These are phyloP conservation scores for Chaetorhynchus papuensis DNA, from an alignment of 2,113 vertebrate genomes.

Conservation along the genomic window DNA sequence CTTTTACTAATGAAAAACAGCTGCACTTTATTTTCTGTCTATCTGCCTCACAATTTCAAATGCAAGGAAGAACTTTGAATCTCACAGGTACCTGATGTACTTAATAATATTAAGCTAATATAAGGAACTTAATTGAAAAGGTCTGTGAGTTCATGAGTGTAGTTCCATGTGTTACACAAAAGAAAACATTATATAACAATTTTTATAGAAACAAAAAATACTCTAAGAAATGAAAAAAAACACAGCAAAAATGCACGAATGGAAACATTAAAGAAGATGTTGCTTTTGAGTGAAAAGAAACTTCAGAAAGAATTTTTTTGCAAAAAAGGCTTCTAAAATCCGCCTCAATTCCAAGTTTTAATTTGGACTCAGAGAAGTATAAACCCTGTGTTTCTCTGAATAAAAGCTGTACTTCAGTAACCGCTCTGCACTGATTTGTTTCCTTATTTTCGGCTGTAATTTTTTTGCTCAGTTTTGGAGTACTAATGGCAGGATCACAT, in stretches of 20 bases:
- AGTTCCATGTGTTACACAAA: neutral
- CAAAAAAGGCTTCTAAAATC: neutral
- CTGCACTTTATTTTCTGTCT: neutral
- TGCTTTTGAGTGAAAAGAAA: neutral
- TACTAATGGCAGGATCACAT: neutral
- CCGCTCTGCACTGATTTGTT: neutral
- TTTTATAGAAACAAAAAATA: neutral
- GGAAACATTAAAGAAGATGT: neutral
- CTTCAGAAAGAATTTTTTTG: neutral
- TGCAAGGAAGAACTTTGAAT: neutral
- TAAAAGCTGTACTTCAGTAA: neutral
- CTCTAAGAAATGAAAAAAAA: neutral
- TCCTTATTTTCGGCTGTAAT: neutral
- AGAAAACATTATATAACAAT: neutral
- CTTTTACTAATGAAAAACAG: neutral
- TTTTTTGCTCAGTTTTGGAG: neutral
- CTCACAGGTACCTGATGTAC: neutral
- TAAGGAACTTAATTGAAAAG: neutral
- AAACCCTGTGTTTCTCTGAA: neutral
- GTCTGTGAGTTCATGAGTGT: neutral
- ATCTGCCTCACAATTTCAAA: neutral
- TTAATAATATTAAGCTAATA: neutral
- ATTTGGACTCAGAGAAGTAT: neutral
- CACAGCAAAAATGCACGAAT: neutral
- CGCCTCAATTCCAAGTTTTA: neutral